A percentile compares a stretch with the other conserved stretches of the same genome.
Evolutionary conservation across 2,113 vertebrate species (phyloP).

Genomic region (Romanogobio albipinnatus): DNA sequence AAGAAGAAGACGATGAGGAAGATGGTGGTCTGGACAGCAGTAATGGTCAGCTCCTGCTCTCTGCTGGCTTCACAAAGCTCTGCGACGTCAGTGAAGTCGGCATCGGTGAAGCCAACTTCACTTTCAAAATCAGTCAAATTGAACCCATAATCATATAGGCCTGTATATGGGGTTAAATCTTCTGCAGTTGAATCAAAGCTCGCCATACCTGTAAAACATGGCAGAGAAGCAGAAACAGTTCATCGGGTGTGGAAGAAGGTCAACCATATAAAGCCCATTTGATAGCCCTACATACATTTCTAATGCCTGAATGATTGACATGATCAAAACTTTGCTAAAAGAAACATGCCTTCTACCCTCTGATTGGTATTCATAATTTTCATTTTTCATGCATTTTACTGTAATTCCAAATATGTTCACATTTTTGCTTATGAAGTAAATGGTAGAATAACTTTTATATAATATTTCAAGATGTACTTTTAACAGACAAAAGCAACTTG

Average conservation of each 20-base stretch:
- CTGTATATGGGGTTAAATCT: too few species aligned
- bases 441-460: too few species aligned
- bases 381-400: too few species aligned
- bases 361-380: too few species aligned
- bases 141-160: not conserved
- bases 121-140: not conserved
- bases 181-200: not conserved
- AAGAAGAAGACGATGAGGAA: conserved; percentile 79
- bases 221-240: not conserved
- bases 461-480: too few species aligned
- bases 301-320: not conserved
- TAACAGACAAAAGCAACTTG: too few species aligned
- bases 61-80: conserved; percentile 76
- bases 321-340: not conserved
- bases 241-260: not conserved
- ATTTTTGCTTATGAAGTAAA: too few species aligned
- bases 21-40: conserved; percentile 77
- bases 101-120: too few species aligned
- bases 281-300: not conserved
- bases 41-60: conserved; percentile 68
- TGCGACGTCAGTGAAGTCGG: not conserved
- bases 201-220: not conserved
- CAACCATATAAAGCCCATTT: not conserved
- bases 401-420: too few species aligned
- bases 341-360: too few species aligned